Conservation (phyloP, 2,888 invertebrate species). For the Stratiomys singularior region DNA sequence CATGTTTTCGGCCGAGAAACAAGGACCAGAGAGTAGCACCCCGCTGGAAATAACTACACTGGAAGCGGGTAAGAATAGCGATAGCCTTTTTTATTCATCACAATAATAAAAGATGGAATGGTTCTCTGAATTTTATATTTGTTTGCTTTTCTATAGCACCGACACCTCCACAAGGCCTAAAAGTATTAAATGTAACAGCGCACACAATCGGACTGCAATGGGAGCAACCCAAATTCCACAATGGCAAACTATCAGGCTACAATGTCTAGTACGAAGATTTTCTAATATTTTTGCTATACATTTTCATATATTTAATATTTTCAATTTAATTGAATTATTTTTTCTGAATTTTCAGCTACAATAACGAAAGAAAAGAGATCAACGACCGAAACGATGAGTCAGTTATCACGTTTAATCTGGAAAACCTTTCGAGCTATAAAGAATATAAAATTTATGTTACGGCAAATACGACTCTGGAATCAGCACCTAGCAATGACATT, state of each 20-base stretch:
- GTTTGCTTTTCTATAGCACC: slow-evolving; percentile 65
- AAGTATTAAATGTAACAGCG: slow-evolving; percentile 69
- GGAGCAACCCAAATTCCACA: slow-evolving; percentile 75
- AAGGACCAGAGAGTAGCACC: slow-evolving; percentile 70
- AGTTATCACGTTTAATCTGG: slow-evolving; percentile 54
- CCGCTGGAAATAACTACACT: slow-evolving; percentile 73
- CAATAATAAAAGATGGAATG: too few species aligned
- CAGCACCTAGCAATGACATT: slow-evolving; percentile 68
- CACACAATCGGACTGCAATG: slow-evolving; percentile 71
- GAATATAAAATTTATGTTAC: slow-evolving; percentile 76
- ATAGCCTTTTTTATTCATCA: not conserved
- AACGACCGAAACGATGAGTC: not conserved
- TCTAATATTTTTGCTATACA: too few species aligned
- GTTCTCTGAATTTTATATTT: not conserved
- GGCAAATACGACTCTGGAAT: slow-evolving; percentile 79
- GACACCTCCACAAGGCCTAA: slow-evolving; percentile 67
- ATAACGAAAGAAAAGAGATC: not conserved
- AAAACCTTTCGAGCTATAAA: slow-evolving; percentile 70
- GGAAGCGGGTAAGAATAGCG: slow-evolving; percentile 70
- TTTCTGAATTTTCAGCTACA: slow-evolving; percentile 9
- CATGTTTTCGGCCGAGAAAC: slow-evolving; percentile 70
- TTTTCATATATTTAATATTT: too few species aligned
- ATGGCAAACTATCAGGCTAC: slow-evolving; percentile 68
- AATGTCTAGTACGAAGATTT: slow-evolving; percentile 26
- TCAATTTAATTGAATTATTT: not conserved